Evolutionary conservation across 2,113 vertebrate species (phyloP), one percentile per base, ranked within the genome.

Genomic region (Cygnus atratus): DNA sequence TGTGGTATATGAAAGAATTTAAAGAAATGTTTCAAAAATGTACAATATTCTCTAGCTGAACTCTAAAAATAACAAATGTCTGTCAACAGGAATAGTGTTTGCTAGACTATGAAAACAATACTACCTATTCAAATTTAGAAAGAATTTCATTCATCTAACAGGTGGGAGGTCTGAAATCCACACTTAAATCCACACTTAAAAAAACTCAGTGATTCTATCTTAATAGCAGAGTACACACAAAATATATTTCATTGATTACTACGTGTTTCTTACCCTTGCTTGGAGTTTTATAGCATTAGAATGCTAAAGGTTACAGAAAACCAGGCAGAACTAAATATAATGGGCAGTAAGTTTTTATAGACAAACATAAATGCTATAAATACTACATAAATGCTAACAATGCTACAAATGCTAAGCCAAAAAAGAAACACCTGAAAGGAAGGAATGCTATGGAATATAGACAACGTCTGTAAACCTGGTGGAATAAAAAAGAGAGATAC

Each of bases 21-120:
- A 83, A 87, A 82, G 73, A 71, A 80, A 22, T 13, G 63, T 94
- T 87, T 90, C 78, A 59, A 91, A 93, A 75, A 88, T 87, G 65
- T 35, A 65, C 13, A 59, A 18, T 31, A 87, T 87, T 50, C 11
- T 82, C 65, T 52, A 78, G 43, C 8, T 67, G 67, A 92, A 93
- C 8, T 81, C 33, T 59, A 87, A 94, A 95, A 96, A 41, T 41
- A 94, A 90, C 26, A 91, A 37, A 61, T 77, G 52, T 76, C 70
- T 87, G 59, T 77, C 75, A 88, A 84, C 21, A 33, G 22, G 19
- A 57, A 84, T 29, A 46, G 54, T 72, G 25, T 70, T 96, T 75
- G 48, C 44, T 84, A 12, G 50, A 80, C 25, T 39, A 58, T 66
- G 71, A 84, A 88, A 73, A 58, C 4, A 88, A 39, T 33, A 70